Conservation (phyloP, 1,140 invertebrate genomes). For the Cydia amplana region DNA sequence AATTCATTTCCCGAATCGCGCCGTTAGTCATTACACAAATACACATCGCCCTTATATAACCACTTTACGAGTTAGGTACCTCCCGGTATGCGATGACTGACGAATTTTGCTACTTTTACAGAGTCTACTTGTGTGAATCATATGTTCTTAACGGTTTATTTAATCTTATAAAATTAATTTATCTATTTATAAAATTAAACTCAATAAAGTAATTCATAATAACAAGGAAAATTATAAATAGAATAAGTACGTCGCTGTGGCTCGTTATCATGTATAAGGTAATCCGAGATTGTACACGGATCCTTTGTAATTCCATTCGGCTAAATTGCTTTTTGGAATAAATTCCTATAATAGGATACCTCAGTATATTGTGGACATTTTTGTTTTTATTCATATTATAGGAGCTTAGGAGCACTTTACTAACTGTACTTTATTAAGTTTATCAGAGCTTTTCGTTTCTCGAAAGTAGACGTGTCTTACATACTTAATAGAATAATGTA, state of each 20-base stretch:
- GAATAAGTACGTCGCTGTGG: constrained; percentile 21
- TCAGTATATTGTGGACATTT: not conserved
- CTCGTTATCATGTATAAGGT: constrained; percentile 23
- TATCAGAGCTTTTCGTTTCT: not conserved
- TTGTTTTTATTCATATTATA: not conserved
- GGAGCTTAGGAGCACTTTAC: not conserved
- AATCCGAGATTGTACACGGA: constrained; percentile 16
- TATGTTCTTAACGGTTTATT: no score
- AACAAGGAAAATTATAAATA: not conserved
- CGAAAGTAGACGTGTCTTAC: not conserved
- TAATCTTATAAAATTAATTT: no score
- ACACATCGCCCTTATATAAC: no score
- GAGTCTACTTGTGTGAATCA: no score
- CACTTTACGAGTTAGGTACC: no score
- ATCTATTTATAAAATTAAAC: no score
- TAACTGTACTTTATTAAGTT: not conserved
- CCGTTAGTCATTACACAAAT: no score
- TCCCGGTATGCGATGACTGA: no score
- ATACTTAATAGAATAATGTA: no score
- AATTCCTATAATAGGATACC: constrained; percentile 25
- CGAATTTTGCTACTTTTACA: no score
- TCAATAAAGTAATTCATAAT: not conserved
- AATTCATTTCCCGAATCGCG: no score
- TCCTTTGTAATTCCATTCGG: constrained; percentile 27
- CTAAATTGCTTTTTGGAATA: constrained; percentile 30